Base-by-base conservation (phyloP, 2,113 vertebrate genomes). In the Rhinichthys klamathensis region DNA sequence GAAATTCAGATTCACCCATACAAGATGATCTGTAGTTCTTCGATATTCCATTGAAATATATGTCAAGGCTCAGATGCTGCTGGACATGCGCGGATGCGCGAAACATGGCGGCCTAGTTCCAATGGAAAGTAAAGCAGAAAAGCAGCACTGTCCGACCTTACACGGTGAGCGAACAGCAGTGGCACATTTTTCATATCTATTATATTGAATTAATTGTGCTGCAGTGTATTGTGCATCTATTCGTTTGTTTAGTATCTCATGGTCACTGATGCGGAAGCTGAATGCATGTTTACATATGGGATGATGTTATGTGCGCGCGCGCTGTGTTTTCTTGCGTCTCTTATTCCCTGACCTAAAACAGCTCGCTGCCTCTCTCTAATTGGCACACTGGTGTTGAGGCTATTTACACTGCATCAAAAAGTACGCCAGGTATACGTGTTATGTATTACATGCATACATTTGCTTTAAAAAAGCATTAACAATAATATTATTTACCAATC, bases 51-150 rank as follows among this genome's bases (percentile, higher is more conserved):
- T 4, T 76, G 74, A 54, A 32, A 54, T 32, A 21, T 32, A 54
- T 32, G 0, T 32, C 15, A 27, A 32, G 32, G 23, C 56, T 2
- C 76, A 41, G 54, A 79, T 58, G 56, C 76, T 61, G 85, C 88
- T 88, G 92, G 92, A 93, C 95, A 95, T 95, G 95, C 94, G 93
- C 95, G 93, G 90, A 92, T 88, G 89, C 91, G 92, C 89, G 89
- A 92, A 94, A 94, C 84, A 95, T 95, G 94, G 94, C 94, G 94
- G 92, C 93, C 89, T 90, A 91, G 91, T 89, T 91, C 91, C 88
- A 90, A 92, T 89, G 92, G 90, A 93, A 91, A 94, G 91, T 92
- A 89, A 92, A 89, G 90, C 49, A 54, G 25, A 86, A 84, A 90
- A 90, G 87, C 87, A 82, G 89, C 88, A 86, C 90, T 91, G 84